Base-by-base conservation (phyloP, 2,113 vertebrate genomes). In the Ammodytes marinus region DNA sequence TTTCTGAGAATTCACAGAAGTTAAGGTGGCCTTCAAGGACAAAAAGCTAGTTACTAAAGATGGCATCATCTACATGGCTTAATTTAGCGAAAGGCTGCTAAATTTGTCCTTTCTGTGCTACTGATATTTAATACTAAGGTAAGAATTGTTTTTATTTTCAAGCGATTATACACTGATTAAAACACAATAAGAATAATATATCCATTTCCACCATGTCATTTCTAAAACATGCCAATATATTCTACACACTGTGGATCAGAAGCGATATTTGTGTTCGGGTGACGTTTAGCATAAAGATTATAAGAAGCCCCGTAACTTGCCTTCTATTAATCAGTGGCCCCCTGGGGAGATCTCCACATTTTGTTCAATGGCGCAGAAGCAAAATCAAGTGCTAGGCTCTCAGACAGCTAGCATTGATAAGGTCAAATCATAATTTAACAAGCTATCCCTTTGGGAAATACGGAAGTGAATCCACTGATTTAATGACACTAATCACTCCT, bases 361-460 rank as follows among this genome's bases (percentile, higher is more conserved):
- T 45, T 45, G 37, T 6, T 13, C 40, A 0, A 73, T 57, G 61
- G 40, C 19, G 6, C 61, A 50, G 49, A 79, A 78, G 45, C 57
- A 53, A 71, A 45, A 11, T 9, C 39, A 55, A 37, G 43, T 0
- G 54, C 40, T 46, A 3, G 2, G 55, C n/a, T 59, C 27, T 79
- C 59, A 37, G 19, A 55, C 13, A 53, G 40, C 14, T 46, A 39
- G 39, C 46, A 39, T 17, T 72, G 74, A 87, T 83, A 79, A 88
- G 86, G 80, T 83, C 79, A 83, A 64, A 45, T 79, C 39, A 68
- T 40, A 53, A 35, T 86, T 73, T 80, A 88, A 85, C 64, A 58
- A 88, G 66, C 27, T 17, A 15, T 53, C 27, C 68, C 66, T 68
- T 74, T 47, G 80, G 61, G 82, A 50, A 82, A 65, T 9, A 3